Base-by-base conservation (phyloP, 1,140 invertebrate genomes). In the Cyrtorhinus lividipennis region DNA sequence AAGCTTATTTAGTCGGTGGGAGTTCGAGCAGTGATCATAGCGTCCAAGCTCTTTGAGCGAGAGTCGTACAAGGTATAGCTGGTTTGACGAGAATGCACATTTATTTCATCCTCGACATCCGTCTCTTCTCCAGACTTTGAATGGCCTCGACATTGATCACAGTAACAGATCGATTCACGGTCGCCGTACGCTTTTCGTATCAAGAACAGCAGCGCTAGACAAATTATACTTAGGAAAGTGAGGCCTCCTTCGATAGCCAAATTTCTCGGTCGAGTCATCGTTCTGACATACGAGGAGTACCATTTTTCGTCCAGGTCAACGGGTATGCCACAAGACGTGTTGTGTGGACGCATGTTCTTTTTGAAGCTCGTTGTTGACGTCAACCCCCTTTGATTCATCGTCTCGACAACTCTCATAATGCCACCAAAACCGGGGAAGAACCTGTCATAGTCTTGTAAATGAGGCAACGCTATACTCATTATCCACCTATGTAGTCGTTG, bases 341-440 rank as follows among this genome's bases (percentile, higher is more conserved):
- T 53, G 10, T 20, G 8, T 5, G 10, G 10, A 13, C 20, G 10
- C 12, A 22, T 12, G 8, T 12, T 12, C 20, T 12, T 8, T 53
- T 22, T 53, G 48, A 53, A 53, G 18, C 5, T 5, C 5, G 12
- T 20, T 13, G 48, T 15, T 22, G 48, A 53, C 20, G 48, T 53
- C 8, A 53, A 20, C 5, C 63, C 64, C 59, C 62, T 63, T 56
- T 65, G 58, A 24, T 67, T 67, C 62, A 68, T 67, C 24, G 67
- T 68, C 58, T 68, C 66, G 10, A 68, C 26, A 10, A 68, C 62
- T 38, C 66, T 61, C 64, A 68, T 65, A n/a, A 67, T 63, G 13
- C 68, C 61, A 22, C 68, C 68, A 27, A 68, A 68, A 2, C 66
- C 68, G 3, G 66, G 65, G 44, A 66, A 68, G 61, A 65, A 68